These are phyloP conservation scores for Geotrypetes seraphini DNA, from an alignment of 2,797 vertebrate species.

Conservation along the genomic window DNA sequence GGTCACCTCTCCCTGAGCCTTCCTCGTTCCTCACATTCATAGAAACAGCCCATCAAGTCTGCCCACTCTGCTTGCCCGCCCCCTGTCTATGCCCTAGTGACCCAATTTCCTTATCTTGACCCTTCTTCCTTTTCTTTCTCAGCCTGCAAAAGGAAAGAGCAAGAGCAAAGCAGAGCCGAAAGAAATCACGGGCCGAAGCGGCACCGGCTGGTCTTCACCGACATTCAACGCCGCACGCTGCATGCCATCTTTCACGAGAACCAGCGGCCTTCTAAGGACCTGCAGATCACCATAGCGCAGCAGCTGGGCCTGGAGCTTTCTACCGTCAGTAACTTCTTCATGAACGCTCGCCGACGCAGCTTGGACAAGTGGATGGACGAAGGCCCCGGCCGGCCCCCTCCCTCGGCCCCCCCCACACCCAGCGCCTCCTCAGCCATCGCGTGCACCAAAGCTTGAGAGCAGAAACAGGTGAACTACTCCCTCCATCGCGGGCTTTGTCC, in stretches of 20 bases:
- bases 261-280: conserved; percentile 72
- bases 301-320: conserved; percentile 76
- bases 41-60: no score
- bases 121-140: not conserved
- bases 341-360: conserved; percentile 76
- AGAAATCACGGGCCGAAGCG: conserved; percentile 74
- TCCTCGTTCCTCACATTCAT: no score
- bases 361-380: conserved; percentile 75
- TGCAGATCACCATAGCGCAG: conserved; percentile 76
- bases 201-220: conserved; percentile 74
- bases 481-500: not conserved
- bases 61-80: no score
- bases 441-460: conserved; percentile 69
- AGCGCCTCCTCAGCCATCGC: conserved; percentile 62
- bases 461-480: no score
- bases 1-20: no score
- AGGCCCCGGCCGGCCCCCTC: conserved; percentile 63
- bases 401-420: conserved; percentile 47
- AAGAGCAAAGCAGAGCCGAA: conserved; percentile 71
- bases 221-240: conserved; percentile 73
- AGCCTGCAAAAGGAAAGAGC: conserved; percentile 79
- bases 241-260: conserved; percentile 77
- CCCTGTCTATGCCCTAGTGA: no score
- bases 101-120: no score
- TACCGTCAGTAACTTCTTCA: conserved; percentile 83